Conservation (phyloP, 2,888 invertebrate genomes). For the Polydrusus cervinus region DNA sequence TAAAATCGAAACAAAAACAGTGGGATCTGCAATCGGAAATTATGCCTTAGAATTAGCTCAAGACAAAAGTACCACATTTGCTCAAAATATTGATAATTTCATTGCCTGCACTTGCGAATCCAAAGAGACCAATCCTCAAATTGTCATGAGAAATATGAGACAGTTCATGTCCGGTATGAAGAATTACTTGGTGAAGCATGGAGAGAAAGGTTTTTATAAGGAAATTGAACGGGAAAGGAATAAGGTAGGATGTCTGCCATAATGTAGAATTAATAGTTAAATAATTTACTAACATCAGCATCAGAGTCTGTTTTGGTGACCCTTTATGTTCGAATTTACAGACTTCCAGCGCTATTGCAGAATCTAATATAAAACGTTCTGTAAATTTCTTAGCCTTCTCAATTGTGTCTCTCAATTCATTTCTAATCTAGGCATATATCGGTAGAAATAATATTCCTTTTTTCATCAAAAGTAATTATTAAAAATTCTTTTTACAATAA, state of each 20-base stretch:
- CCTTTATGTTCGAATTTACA: too few species aligned
- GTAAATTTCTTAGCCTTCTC: too few species aligned
- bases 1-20: conserved; percentile 74
- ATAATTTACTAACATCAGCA: too few species aligned
- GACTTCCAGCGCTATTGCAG: too few species aligned
- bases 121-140: conserved; percentile 89
- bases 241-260: conserved; percentile 75
- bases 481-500: too few species aligned
- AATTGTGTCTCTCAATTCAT: too few species aligned
- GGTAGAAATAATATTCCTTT: too few species aligned
- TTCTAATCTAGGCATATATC: too few species aligned
- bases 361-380: too few species aligned
- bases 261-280: too few species aligned
- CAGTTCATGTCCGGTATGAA: conserved; percentile 99
- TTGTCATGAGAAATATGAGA: conserved; percentile 92
- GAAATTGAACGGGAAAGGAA: conserved; percentile 90
- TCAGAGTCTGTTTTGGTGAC: too few species aligned
- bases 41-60: conserved; percentile 88
- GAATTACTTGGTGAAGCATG: conserved; percentile 96
- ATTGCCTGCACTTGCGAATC: conserved; percentile 94
- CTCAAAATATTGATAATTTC: conserved; percentile 94
- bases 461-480: too few species aligned
- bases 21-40: conserved; percentile 83
- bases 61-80: conserved; percentile 91
- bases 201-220: conserved; percentile 93